phyloP scores from a whole-genome alignment of 2,113 vertebrate genomes.

The Myanophis thanlyinensis region DNA sequence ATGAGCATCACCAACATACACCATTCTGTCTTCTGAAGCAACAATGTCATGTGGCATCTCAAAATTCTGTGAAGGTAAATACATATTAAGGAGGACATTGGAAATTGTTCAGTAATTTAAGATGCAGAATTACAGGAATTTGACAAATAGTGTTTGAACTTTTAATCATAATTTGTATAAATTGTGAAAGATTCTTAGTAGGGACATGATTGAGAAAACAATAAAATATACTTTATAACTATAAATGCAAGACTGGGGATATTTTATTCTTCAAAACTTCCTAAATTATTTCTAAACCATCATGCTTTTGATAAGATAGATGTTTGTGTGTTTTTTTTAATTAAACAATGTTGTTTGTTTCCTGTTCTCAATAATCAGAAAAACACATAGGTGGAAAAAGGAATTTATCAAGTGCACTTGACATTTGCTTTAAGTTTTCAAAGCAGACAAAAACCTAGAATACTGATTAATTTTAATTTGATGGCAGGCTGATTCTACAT shows the following conservation, averaged over 20 bases:
- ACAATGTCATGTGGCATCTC: slow-evolving; percentile 91
- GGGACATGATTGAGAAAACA: not conserved
- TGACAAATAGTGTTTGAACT: not conserved
- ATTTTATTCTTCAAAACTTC: not conserved
- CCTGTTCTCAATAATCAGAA: not conserved
- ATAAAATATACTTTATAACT: not conserved
- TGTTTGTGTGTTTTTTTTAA: not conserved
- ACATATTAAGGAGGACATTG: not conserved
- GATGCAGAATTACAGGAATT: not conserved
- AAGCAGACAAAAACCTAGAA: not conserved
- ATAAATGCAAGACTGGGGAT: not conserved
- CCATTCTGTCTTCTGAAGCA: slow-evolving; percentile 75
- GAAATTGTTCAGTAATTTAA: not conserved
- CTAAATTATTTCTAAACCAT: not conserved
- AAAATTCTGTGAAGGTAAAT: slow-evolving; percentile 76
- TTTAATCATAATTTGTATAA: not conserved
- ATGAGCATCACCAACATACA: slow-evolving; percentile 84
- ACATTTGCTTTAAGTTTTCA: not conserved
- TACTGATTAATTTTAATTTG: not conserved
- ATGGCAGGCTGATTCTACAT: not conserved
- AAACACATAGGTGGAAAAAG: not conserved
- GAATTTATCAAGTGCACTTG: not conserved
- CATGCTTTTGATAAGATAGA: not conserved
- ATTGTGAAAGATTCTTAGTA: not conserved
- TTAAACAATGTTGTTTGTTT: not conserved